phyloP scores from a whole-genome alignment of 2,888 invertebrate genomes.

The Troides helena region DNA sequence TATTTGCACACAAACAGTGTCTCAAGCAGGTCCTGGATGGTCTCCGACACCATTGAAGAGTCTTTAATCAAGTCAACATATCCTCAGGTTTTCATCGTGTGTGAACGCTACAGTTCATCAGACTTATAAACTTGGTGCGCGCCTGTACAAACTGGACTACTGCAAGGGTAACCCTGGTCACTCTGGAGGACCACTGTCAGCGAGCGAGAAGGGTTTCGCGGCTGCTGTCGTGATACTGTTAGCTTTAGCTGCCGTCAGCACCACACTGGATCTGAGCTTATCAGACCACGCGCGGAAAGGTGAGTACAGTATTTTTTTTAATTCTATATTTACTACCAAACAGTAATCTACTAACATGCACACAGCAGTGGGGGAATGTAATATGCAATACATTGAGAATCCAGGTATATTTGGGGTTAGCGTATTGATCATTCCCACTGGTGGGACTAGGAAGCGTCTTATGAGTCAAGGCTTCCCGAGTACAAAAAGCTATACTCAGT shows the following conservation, averaged over 20 bases:
- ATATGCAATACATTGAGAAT: no score
- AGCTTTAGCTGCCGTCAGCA: slow-evolving; percentile 56
- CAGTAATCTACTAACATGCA: no score
- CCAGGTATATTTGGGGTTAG: no score
- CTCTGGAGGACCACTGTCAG: slow-evolving; percentile 36
- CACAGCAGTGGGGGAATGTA: no score
- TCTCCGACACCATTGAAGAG: no score
- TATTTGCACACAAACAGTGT: no score
- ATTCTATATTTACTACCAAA: no score
- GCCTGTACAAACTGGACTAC: slow-evolving; percentile 58
- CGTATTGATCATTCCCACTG: no score
- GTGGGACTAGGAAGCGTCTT: no score
- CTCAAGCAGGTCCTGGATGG: no score
- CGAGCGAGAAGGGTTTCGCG: slow-evolving; percentile 53
- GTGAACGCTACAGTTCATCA: slow-evolving; percentile 58
- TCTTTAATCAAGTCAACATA: background rate
- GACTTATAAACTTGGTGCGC: slow-evolving; percentile 57
- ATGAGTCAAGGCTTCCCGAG: no score
- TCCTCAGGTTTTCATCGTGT: slow-evolving; percentile 61
- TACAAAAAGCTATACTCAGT: no score
- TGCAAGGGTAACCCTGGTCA: slow-evolving; percentile 45
- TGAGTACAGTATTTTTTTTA: slow-evolving; percentile 33
- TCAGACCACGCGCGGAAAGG: slow-evolving; percentile 60
- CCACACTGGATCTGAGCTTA: slow-evolving; percentile 56
- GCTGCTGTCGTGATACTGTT: slow-evolving; percentile 51